Percentiles rank a stretch among this genome's conserved stretches.
Conservation (phyloP, 2,888 invertebrate species). For the Mystacides longicornis region DNA sequence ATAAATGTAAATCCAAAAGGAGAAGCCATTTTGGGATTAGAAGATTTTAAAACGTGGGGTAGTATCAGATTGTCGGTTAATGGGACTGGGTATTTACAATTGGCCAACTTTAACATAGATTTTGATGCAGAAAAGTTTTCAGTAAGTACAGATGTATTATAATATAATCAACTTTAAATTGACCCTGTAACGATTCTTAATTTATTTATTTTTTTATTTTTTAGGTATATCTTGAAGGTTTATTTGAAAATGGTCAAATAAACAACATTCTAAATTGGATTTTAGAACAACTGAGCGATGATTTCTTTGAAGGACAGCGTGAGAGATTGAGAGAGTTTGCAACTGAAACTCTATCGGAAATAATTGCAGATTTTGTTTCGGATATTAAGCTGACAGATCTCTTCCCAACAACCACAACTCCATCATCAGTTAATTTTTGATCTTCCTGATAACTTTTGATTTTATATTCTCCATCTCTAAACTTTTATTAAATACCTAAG, state of each 20-base stretch:
- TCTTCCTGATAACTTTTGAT: too few relatives aligned
- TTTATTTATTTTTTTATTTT: not conserved
- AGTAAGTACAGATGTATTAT: too few relatives aligned
- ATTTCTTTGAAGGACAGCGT: conserved; percentile 15
- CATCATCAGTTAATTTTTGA: too few relatives aligned
- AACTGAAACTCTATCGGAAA: conserved; percentile 14
- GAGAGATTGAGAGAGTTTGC: conserved; percentile 4
- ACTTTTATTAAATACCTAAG: too few relatives aligned
- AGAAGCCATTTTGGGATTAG: not conserved
- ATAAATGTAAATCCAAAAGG: conserved; percentile 4
- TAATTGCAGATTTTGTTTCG: conserved; percentile 12
- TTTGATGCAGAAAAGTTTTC: not conserved
- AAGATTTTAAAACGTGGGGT: not conserved
- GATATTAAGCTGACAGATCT: conserved; percentile 13
- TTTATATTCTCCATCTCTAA: too few relatives aligned
- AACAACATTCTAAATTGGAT: conserved; percentile 14
- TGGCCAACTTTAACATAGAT: not conserved
- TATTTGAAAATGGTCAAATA: conserved; percentile 6
- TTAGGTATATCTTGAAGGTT: conserved; percentile 5
- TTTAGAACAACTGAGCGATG: conserved; percentile 12
- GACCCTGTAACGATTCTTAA: too few relatives aligned
- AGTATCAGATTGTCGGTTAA: not conserved
- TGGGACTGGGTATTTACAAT: not conserved
- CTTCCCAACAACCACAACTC: too few relatives aligned
- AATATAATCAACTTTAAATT: too few relatives aligned